A percentile compares a stretch with the other conserved stretches of the same genome.
Conservation (phyloP, 2,113 vertebrate species). For the Emydocephalus ijimae region DNA sequence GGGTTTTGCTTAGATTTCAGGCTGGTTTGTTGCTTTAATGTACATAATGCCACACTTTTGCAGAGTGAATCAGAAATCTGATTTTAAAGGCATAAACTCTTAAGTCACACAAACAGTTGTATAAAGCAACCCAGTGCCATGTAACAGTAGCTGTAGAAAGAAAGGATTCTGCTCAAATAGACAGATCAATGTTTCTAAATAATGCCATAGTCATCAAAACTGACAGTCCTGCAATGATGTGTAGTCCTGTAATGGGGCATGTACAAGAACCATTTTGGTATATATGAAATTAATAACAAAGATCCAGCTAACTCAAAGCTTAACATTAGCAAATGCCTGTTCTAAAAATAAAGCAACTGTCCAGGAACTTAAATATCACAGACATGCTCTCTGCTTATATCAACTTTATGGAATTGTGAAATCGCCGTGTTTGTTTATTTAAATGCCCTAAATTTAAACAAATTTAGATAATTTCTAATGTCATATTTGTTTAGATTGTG, state of each 20-base stretch:
- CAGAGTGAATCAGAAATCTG: background rate
- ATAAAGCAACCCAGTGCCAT: background rate
- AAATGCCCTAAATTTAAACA: background rate
- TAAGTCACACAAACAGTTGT: background rate
- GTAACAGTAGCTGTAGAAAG: background rate
- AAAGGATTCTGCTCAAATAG: background rate
- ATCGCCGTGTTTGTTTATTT: background rate
- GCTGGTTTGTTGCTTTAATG: background rate
- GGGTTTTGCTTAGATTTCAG: background rate
- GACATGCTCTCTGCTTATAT: background rate
- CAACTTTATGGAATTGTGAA: background rate
- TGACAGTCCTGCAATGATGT: background rate
- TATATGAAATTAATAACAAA: background rate
- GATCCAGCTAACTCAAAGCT: background rate
- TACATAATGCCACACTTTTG: background rate
- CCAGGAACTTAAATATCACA: background rate
- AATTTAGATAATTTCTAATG: background rate
- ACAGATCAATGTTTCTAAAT: background rate
- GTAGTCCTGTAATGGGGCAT: background rate
- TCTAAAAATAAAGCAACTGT: conserved; percentile 16
- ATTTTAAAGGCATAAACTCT: background rate
- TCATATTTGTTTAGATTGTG: background rate
- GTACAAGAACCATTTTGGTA: background rate
- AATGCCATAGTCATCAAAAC: background rate
- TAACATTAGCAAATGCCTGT: background rate